Conservation (phyloP, 2,797 vertebrate species). For the Rallus crepitans region DNA sequence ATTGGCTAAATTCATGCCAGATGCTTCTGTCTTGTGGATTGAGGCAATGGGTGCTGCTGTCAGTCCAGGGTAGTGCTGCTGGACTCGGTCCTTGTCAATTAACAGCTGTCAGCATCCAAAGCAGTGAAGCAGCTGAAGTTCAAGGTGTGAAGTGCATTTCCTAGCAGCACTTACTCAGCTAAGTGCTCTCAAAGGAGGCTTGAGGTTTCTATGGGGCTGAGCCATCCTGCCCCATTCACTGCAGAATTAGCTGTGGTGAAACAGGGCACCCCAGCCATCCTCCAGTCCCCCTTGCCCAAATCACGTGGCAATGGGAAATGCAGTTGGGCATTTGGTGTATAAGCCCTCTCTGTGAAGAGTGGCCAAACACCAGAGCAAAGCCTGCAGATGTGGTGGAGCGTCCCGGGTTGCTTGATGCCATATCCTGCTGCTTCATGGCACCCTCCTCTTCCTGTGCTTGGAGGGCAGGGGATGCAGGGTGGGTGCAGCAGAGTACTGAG, state of each 20-base stretch:
- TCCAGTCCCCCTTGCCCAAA: background rate
- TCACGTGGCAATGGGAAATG: background rate
- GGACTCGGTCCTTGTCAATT: background rate
- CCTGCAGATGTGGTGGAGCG: accelerated
- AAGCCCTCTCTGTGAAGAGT: background rate
- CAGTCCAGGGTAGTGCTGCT: accelerated
- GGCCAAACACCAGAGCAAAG: accelerated
- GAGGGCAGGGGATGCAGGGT: background rate
- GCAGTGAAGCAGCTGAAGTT: background rate
- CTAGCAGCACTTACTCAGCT: background rate
- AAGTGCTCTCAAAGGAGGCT: background rate
- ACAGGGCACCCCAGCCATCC: accelerated
- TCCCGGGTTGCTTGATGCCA: background rate
- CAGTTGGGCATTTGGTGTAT: too few species aligned
- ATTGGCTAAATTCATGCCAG: accelerated
- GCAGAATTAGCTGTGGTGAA: accelerated
- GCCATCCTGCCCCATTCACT: accelerated
- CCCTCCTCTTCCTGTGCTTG: background rate
- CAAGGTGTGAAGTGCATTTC: background rate
- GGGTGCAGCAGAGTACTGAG: background rate
- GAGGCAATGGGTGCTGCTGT: background rate
- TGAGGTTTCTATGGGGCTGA: background rate
- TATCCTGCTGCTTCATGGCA: background rate
- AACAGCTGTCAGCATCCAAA: background rate
- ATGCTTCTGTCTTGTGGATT: background rate